A percentile compares a stretch with the other conserved stretches of the same genome.
phyloP scores from a whole-genome alignment of 1,140 invertebrate genomes.

The Lasioglossum albipes region DNA sequence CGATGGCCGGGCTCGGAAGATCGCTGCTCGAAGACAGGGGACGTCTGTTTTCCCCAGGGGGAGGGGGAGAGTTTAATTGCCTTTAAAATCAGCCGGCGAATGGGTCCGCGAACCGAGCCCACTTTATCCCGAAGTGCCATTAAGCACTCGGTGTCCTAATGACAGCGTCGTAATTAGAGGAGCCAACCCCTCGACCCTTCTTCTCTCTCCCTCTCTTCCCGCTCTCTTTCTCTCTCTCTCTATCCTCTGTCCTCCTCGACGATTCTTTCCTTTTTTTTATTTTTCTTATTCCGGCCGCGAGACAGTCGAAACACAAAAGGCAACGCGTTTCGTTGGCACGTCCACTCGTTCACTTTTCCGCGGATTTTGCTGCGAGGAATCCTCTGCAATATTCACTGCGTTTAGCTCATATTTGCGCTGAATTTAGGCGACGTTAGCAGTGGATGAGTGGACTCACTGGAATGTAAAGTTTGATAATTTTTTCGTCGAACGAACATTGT shows the following conservation, averaged over 20 bases:
- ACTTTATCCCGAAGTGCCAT: conserved; percentile 60
- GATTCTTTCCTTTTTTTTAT: not conserved
- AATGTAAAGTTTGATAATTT: no score
- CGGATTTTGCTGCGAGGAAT: no score
- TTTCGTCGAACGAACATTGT: no score
- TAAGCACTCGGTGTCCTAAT: conserved; percentile 61
- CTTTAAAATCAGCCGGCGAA: conserved; percentile 63
- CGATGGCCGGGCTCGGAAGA: not conserved
- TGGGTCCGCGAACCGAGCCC: conserved; percentile 58
- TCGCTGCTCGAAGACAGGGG: conserved; percentile 37
- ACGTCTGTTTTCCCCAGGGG: conserved; percentile 51
- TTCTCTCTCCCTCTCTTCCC: not conserved
- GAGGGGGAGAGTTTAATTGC: conserved; percentile 56
- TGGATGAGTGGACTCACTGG: no score
- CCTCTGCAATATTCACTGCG: no score
- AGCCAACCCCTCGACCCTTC: conserved; percentile 23
- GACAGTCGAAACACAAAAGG: conserved; percentile 8
- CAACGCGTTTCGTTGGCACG: not conserved
- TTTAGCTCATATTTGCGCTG: no score
- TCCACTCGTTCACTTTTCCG: no score
- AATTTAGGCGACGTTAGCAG: no score
- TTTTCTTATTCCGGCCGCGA: conserved; percentile 1
- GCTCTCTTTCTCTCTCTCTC: not conserved
- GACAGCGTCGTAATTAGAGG: conserved; percentile 64
- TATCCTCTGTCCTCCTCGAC: not conserved